phyloP scores from a whole-genome alignment of 2,113 vertebrate species.

The Hystrix cristata region DNA sequence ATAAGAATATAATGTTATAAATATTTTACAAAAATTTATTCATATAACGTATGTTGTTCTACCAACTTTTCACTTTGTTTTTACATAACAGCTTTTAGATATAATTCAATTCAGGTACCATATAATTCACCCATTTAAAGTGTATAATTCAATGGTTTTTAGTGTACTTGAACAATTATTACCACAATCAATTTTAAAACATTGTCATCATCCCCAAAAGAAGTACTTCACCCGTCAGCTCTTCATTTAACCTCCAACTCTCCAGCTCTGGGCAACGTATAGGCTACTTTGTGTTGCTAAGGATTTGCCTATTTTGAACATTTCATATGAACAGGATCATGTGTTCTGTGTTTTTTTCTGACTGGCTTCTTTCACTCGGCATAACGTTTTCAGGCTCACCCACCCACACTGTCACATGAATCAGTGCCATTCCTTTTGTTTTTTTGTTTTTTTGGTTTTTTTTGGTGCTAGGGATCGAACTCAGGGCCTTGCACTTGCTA shows the following conservation, averaged over 20 bases:
- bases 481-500: no score
- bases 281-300: not conserved
- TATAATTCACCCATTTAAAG: not conserved
- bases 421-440: no score
- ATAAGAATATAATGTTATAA: constrained; percentile 21
- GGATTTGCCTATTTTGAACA: not conserved
- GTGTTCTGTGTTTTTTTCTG: not conserved
- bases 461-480: no score
- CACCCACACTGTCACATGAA: not conserved
- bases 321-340: not conserved
- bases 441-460: no score
- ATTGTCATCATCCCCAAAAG: not conserved
- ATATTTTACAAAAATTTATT: constrained; percentile 45
- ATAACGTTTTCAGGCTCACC: not conserved
- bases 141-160: not conserved
- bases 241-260: not conserved
- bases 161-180: not conserved
- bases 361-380: not conserved
- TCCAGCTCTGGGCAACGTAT: not conserved
- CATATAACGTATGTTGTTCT: not conserved
- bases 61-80: not conserved
- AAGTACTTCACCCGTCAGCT: not conserved
- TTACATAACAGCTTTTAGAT: not conserved
- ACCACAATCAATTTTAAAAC: not conserved
- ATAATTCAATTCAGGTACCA: not conserved